Percentiles rank a stretch among this genome's conserved stretches.
These are phyloP conservation scores for Thermophis baileyi DNA, from an alignment of 2,113 vertebrate species.

Conservation along the genomic window DNA sequence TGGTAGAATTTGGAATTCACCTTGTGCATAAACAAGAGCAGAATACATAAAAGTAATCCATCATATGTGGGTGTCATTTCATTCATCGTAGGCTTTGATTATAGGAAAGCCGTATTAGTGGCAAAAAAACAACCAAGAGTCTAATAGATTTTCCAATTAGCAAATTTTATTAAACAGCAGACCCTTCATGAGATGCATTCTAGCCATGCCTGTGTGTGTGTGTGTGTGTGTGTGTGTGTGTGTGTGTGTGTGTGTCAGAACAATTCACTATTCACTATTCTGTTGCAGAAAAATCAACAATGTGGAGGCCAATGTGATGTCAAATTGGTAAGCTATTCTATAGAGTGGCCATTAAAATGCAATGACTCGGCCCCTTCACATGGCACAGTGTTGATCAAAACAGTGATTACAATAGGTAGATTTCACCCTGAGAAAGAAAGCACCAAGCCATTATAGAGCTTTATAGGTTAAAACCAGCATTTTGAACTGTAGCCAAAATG, in stretches of 20 bases:
- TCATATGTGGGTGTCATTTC: too few species aligned
- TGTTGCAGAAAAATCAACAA: background rate
- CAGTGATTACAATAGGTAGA: background rate
- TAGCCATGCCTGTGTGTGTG: too few species aligned
- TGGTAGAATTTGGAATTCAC: background rate
- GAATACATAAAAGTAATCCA: background rate
- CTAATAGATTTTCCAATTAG: background rate
- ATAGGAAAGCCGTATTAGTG: background rate
- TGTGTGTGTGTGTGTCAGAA: too few species aligned
- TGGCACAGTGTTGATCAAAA: too few species aligned
- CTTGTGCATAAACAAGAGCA: background rate
- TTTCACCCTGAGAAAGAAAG: background rate
- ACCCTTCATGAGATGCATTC: background rate
- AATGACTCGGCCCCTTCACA: too few species aligned
- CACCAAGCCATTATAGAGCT: background rate
- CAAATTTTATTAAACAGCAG: background rate
- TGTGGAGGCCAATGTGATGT: background rate
- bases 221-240: too few species aligned
- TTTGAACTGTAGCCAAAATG: background rate
- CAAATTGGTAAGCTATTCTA: background rate
- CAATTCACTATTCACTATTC: background rate
- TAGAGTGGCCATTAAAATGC: background rate
- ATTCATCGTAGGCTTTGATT: background rate
- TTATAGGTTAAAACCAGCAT: background rate
- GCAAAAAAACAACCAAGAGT: background rate